Conservation (phyloP, 2,797 vertebrate species). For the Nyctalus aviator region DNA sequence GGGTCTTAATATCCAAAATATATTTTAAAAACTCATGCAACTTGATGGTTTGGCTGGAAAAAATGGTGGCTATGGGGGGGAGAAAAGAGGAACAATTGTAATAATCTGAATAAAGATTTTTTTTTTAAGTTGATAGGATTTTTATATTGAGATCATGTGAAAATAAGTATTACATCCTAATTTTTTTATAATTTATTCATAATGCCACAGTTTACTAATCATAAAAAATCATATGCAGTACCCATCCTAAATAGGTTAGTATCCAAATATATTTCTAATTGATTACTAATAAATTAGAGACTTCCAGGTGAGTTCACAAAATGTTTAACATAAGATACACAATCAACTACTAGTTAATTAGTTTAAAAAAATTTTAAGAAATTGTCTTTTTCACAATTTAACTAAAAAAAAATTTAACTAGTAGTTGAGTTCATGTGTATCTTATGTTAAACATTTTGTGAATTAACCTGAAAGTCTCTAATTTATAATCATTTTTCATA, state of each 20-base stretch:
- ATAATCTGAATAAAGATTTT: too few species aligned
- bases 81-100: too few species aligned
- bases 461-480: slow-evolving; percentile 21
- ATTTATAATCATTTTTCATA: slow-evolving; percentile 51
- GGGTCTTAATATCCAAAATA: not conserved
- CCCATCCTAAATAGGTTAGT: not conserved
- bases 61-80: too few species aligned
- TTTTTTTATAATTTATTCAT: slow-evolving; percentile 24
- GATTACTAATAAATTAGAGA: not conserved
- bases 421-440: not conserved
- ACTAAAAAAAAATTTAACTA: too few species aligned
- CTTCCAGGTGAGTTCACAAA: slow-evolving; percentile 37
- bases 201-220: slow-evolving; percentile 31
- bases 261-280: slow-evolving; percentile 43
- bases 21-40: not conserved
- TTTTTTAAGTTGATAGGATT: not conserved
- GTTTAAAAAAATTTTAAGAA: not conserved
- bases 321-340: slow-evolving; percentile 25
- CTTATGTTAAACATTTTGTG: slow-evolving; percentile 41
- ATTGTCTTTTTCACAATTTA: too few species aligned
- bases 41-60: too few species aligned
- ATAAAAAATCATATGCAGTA: not conserved
- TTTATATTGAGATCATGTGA: slow-evolving; percentile 9
- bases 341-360: too few species aligned
- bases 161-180: not conserved